Conservation (phyloP, 2,113 vertebrate genomes). For the Ailuropoda melanoleuca region DNA sequence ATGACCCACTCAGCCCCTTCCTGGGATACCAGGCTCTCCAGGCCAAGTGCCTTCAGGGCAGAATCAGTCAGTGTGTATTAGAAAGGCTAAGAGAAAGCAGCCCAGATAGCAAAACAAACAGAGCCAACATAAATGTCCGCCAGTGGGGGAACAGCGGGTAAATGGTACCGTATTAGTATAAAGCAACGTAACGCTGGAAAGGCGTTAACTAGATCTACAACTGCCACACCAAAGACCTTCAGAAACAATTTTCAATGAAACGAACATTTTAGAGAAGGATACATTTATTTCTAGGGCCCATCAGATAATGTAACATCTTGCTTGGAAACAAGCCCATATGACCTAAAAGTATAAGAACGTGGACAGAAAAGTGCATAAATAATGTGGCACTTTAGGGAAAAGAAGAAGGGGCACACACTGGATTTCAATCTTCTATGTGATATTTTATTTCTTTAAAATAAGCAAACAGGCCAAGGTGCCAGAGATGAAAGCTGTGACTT, state of each 20-base stretch:
- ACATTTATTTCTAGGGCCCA: background rate
- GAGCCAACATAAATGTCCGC: background rate
- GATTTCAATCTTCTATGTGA: background rate
- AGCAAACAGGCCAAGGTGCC: background rate
- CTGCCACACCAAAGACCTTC: background rate
- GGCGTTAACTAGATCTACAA: background rate
- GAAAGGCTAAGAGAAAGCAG: background rate
- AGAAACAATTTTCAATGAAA: background rate
- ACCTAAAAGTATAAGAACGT: background rate
- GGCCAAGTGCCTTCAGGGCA: background rate
- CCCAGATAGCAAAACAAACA: background rate
- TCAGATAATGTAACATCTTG: background rate
- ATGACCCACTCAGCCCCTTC: no score
- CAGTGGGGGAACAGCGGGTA: accelerated
- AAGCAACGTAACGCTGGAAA: background rate
- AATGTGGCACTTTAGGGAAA: background rate
- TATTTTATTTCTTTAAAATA: slow-evolving; percentile 32
- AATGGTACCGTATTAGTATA: background rate
- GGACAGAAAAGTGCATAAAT: background rate
- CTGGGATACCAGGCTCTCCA: background rate
- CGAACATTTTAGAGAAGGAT: background rate
- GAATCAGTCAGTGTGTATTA: no score
- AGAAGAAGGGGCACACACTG: background rate
- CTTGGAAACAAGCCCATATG: background rate
- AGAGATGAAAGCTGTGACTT: background rate